Base-by-base conservation (phyloP, 2,888 invertebrate species). In the Cryptosula pallasiana region DNA sequence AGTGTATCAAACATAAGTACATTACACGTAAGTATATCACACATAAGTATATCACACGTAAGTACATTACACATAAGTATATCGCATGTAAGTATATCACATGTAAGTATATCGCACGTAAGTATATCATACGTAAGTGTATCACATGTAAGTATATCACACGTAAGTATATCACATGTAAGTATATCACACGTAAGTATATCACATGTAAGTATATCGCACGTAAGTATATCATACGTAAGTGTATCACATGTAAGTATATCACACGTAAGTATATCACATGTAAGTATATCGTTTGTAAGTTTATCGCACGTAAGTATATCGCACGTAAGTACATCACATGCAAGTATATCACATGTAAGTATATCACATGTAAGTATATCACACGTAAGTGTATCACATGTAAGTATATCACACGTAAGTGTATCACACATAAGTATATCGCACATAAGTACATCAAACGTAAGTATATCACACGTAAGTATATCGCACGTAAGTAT, bases 141-240 rank as follows among this genome's bases (percentile, higher is more conserved):
- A 45, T 45, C 63, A 34, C 16, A 32, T 32, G 63, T 63, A n/a
- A 63, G 63, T 63, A 5, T 13, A n/a, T n/a, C n/a, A n/a, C n/a
- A n/a, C n/a, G n/a, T n/a, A n/a, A n/a, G n/a, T n/a, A n/a, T n/a
- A n/a, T n/a, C n/a, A n/a, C n/a, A n/a, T n/a, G n/a, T n/a, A n/a
- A n/a, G n/a, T n/a, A n/a, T n/a, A n/a, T n/a, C n/a, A n/a, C n/a
- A n/a, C n/a, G n/a, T n/a, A n/a, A n/a, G n/a, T n/a, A n/a, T n/a
- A n/a, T n/a, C n/a, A n/a, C n/a, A n/a, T n/a, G n/a, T n/a, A n/a
- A 45, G 45, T 45, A 20, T 45, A 45, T 20, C 20, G 20, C 20
- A 45, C 45, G n/a, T n/a, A n/a, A n/a, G 20, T 45, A 45, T 20
- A 45, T 20, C 20, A 45, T 20, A 13, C 5, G 9, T 20, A 45